A percentile compares a stretch with the other conserved stretches of the same genome.
Evolutionary conservation across 2,113 vertebrate genomes (phyloP).

Genomic region (Rousettus leschenaultii): DNA sequence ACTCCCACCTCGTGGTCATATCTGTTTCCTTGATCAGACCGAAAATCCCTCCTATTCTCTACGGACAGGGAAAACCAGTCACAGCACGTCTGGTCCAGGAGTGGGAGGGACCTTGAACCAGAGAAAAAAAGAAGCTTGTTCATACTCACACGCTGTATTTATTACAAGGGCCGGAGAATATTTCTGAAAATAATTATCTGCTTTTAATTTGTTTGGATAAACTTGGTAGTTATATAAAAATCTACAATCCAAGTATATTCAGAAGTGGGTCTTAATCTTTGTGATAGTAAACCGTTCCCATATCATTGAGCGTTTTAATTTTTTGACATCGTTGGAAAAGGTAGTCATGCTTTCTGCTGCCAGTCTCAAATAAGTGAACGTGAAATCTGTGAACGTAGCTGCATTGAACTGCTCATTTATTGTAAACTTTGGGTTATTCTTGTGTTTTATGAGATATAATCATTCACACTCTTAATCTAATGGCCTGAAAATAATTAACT

Average conservation of each 20-base stretch:
- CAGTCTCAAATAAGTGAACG: neutral
- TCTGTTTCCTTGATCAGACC: neutral
- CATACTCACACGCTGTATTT: neutral
- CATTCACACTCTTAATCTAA: neutral
- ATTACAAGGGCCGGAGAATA: neutral
- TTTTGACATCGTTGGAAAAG: neutral
- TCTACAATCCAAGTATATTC: neutral
- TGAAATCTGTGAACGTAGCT: neutral
- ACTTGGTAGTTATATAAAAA: neutral
- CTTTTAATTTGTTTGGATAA: neutral
- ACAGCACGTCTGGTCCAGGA: neutral
- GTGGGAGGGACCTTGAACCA: neutral
- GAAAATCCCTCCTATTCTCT: neutral
- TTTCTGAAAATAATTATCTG: neutral
- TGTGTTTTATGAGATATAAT: neutral
- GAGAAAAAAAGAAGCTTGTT: neutral
- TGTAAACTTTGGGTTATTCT: neutral
- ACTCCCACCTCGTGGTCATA: neutral
- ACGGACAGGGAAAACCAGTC: neutral
- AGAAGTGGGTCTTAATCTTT: neutral
- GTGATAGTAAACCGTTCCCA: neutral
- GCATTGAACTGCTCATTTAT: neutral
- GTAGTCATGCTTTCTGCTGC: neutral
- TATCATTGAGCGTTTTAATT: neutral
- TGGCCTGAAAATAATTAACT: constrained; percentile 52